Evolutionary conservation across 2,797 vertebrate species (phyloP).

Genomic region (Graptemys geographica): DNA sequence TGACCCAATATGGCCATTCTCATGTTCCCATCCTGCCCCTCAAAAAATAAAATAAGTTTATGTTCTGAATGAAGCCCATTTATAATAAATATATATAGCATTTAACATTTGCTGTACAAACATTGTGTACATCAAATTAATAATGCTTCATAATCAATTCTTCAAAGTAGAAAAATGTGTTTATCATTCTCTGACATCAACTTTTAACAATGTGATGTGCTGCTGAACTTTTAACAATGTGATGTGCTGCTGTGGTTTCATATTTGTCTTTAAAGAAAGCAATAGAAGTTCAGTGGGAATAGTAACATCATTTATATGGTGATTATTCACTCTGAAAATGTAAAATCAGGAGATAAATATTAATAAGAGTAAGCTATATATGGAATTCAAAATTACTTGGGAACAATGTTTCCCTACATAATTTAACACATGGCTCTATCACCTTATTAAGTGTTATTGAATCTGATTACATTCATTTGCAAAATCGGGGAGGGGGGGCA

Average conservation of each 20-base stretch:
- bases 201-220: neutral
- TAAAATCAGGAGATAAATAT: constrained; percentile 60
- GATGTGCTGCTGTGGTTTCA: neutral
- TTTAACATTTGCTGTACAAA: neutral
- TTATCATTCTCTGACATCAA: neutral
- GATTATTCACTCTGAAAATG: constrained; percentile 32
- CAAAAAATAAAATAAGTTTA: neutral
- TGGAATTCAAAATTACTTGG: constrained; percentile 36
- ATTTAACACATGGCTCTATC: constrained; percentile 37
- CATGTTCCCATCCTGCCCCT: neutral
- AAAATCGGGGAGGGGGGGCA: neutral
- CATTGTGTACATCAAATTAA: neutral
- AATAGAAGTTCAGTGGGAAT: neutral
- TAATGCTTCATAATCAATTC: neutral
- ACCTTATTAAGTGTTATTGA: neutral
- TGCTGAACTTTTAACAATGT: neutral
- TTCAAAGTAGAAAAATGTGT: neutral
- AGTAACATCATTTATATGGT: constrained; percentile 33
- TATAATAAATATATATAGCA: neutral
- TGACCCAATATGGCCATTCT: neutral
- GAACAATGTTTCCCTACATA: constrained; percentile 1
- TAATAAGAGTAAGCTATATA: constrained; percentile 50
- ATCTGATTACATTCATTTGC: constrained; percentile 45
- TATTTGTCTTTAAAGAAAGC: neutral
- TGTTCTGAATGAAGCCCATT: neutral